Percentiles rank a stretch among this genome's conserved stretches.
phyloP scores from a whole-genome alignment of 2,888 invertebrate species.

The Lamellibrachia satsuma region DNA sequence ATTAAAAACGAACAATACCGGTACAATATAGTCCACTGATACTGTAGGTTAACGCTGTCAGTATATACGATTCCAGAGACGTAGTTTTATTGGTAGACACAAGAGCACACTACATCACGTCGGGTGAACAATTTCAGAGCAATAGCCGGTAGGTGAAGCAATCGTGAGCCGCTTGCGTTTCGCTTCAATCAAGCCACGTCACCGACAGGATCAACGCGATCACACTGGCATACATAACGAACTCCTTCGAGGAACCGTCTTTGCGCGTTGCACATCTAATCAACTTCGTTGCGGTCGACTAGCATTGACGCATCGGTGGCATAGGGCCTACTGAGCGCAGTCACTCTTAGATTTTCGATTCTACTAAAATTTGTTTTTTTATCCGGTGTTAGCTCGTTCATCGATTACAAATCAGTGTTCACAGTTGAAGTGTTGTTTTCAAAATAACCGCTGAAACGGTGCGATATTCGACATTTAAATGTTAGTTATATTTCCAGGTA shows the following conservation, averaged over 20 bases:
- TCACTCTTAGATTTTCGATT: neutral
- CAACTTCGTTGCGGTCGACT: neutral
- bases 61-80: no score
- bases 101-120: no score
- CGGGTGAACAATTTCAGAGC: neutral
- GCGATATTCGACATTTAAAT: neutral
- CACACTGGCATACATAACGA: neutral
- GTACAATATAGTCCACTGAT: neutral
- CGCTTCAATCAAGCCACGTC: neutral
- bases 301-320: neutral
- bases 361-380: neutral
- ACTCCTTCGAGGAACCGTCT: neutral
- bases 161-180: neutral
- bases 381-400: neutral
- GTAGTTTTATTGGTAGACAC: no score
- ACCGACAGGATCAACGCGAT: neutral
- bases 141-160: neutral
- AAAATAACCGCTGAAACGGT: neutral
- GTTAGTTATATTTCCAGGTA: neutral
- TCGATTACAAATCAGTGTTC: neutral
- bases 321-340: neutral
- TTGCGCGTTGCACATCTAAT: neutral
- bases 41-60: neutral
- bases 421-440: neutral
- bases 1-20: neutral